phyloP scores from a whole-genome alignment of 2,888 invertebrate species.

The Baccha elongata region DNA sequence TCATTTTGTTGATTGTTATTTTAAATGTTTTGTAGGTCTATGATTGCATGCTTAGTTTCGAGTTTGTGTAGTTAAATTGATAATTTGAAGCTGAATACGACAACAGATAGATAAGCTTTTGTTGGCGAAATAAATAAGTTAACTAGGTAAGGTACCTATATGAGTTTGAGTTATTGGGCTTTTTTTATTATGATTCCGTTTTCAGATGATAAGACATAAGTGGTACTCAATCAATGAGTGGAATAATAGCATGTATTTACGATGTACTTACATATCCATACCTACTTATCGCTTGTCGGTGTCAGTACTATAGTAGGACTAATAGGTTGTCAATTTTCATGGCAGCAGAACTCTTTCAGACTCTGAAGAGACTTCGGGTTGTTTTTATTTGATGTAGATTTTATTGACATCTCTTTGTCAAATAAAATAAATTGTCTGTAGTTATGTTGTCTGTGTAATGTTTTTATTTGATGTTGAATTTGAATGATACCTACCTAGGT shows the following conservation, averaged over 20 bases:
- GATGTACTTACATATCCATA: no score
- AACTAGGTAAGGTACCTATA: not conserved
- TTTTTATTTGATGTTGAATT: no score
- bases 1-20: not conserved
- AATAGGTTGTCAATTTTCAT: constrained; percentile 15
- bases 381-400: not conserved
- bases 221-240: not conserved
- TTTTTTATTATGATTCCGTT: constrained; percentile 3
- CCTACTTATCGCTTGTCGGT: no score
- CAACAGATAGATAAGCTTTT: constrained; percentile 26
- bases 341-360: not conserved
- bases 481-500: no score
- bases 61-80: not conserved
- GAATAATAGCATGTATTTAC: not conserved
- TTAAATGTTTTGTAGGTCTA: not conserved
- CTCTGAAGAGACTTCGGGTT: not conserved
- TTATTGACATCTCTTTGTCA: constrained; percentile 3
- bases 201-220: not conserved
- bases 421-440: no score
- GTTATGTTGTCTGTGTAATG: no score
- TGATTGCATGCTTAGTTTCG: no score
- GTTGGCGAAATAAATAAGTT: constrained; percentile 2
- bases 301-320: no score
- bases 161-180: not conserved
- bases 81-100: constrained; percentile 5